A percentile compares a stretch with the other conserved stretches of the same genome.
phyloP scores from a whole-genome alignment of 2,113 vertebrate species.

The Antechinus stuartii region DNA sequence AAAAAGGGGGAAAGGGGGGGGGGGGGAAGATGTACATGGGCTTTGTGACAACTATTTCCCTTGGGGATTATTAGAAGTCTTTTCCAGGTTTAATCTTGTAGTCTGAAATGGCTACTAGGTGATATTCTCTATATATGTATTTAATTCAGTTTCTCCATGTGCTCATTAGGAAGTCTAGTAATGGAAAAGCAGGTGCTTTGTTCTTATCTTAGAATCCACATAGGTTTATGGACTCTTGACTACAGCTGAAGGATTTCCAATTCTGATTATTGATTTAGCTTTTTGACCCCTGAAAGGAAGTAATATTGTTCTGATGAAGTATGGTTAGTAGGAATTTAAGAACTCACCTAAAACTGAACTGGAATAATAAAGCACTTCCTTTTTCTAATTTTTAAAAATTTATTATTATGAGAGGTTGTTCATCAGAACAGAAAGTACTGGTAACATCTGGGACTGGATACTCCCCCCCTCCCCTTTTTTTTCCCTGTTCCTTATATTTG shows the following conservation, averaged over 20 bases:
- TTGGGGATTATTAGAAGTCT: neutral
- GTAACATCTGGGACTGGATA: neutral
- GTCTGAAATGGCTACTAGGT: neutral
- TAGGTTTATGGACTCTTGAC: neutral
- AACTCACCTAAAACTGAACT: neutral
- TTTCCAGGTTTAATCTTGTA: neutral
- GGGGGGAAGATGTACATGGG: neutral
- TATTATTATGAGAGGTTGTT: neutral
- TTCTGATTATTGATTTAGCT: too few species aligned
- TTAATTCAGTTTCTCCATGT: neutral
- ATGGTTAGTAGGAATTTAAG: neutral
- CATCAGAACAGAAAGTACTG: too few species aligned
- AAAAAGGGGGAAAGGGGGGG: neutral
- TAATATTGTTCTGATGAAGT: neutral
- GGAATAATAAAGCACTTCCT: constrained; percentile 26
- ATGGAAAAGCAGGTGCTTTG: neutral
- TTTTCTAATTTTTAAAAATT: neutral
- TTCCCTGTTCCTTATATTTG: neutral
- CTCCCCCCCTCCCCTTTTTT: neutral
- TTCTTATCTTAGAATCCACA: neutral
- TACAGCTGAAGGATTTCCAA: neutral
- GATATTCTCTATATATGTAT: neutral
- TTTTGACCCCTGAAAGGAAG: neutral
- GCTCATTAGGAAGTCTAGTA: neutral
- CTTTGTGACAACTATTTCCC: neutral